Evolutionary conservation across 2,797 vertebrate genomes (phyloP).

Genomic region (Acanthiza pusilla): DNA sequence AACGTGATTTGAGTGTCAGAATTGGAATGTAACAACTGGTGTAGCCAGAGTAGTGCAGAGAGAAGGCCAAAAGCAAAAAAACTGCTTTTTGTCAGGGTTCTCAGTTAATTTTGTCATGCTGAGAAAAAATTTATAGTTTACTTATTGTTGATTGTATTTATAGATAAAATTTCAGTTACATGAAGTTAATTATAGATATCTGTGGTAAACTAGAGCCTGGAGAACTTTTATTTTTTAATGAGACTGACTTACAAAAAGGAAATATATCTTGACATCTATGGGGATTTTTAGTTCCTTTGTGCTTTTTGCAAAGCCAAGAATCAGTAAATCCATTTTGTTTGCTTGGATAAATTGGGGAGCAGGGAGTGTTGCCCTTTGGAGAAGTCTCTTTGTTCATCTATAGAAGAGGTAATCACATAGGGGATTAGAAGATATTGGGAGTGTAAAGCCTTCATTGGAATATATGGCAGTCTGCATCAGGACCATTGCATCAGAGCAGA

Average conservation of each 20-base stretch:
- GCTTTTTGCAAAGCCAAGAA: not conserved
- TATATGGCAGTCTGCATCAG: not conserved
- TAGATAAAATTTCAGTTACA: not conserved
- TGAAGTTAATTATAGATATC: not conserved
- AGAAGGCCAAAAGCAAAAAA: not conserved
- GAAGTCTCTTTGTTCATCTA: not conserved
- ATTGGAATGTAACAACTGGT: conserved; percentile 3
- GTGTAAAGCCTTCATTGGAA: not conserved
- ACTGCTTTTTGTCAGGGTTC: not conserved
- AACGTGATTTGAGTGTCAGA: not conserved
- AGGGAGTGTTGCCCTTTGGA: not conserved
- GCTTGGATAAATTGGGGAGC: not conserved
- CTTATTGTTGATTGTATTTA: not conserved
- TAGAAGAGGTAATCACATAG: not conserved
- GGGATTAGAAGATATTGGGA: not conserved
- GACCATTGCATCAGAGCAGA: not conserved
- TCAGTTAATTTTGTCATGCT: not conserved
- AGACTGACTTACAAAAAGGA: not conserved
- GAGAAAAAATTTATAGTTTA: not conserved
- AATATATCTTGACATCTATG: not conserved
- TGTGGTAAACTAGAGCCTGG: not conserved
- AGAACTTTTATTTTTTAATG: not conserved
- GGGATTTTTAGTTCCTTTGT: not conserved
- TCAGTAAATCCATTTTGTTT: not conserved
- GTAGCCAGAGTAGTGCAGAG: not conserved